Evolutionary conservation across 2,888 invertebrate genomes (phyloP), one percentile per base, ranked within the genome.

Genomic region (Tachystola acroxantha): DNA sequence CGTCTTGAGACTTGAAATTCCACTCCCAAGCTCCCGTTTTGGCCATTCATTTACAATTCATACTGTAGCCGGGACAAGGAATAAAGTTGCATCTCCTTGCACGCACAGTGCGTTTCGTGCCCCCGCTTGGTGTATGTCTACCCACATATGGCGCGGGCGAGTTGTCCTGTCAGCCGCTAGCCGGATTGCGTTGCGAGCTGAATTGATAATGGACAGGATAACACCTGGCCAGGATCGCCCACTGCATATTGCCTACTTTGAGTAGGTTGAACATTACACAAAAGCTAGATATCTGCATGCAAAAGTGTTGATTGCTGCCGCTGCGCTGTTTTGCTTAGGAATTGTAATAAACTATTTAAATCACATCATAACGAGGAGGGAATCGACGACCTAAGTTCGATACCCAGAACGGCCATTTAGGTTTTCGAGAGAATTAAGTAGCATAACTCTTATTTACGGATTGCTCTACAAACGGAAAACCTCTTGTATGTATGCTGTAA

Each of bases 151-250:
- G 59, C 32, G 37, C 34, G 37, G 46, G 36, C 42, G 43, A 30
- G 45, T 48, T 46, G 53, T 53, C 51, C 48, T 50, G 51, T 46
- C 46, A 37, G 50, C 35, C 35, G 35, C 34, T 34, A 40, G 45
- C 46, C 42, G 49, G 51, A 49, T 50, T 53, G 59, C 59, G 60
- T 50, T 53, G 59, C 59, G 60, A 50, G 36, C 42, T 57, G 77
- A 73, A 75, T 74, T 69, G 69, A 69, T 72, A 80, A 75, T 71
- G 48, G 49, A 59, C 67, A 68, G 74, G 73, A 76, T 76, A 75
- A 76, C 77, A 79, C 74, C 76, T 78, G 76, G 70, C 50, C 56
- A 47, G 22, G 22, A 50, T 60, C 57, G 53, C 59, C 58, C 56
- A 60, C 63, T 34, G 24, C 14, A 34, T 31, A 7, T 10, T 32